Evolutionary conservation across 2,888 invertebrate species (phyloP), one percentile per base, ranked within the genome.

Genomic region (Hypsopygia costalis): DNA sequence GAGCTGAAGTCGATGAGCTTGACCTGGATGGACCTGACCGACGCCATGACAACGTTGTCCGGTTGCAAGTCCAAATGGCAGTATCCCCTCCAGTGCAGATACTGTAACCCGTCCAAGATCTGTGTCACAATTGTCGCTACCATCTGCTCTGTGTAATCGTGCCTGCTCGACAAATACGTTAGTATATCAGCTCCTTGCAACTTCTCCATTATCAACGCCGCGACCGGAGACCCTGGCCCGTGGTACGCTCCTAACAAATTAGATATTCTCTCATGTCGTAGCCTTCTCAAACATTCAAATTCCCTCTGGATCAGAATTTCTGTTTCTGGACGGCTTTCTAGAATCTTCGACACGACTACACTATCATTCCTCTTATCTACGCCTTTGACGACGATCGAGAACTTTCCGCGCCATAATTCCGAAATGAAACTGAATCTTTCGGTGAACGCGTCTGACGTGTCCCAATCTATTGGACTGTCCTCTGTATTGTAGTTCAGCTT

Each of bases 1-100:
- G 94, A 93, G 0, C 98, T 98, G 69, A 98, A 94, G 81, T 99
- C 98, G 4, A 97, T 94, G 33, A 99, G 81, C 79, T 98, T 98
- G 1, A 98, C 92, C 75, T 96, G 94, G 6, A 95, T 92, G 0
- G 94, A 94, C 52, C 97, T 90, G 9, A 96, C 94, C 0, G 94
- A 94, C 1, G 95, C 93, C 94, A 98, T 96, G 1, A 98, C 96
- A 12, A 99, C 92, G 77, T 99, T 99, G 69, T 98, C 97, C 0
- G 98, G 98, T 76, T 98, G 97, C 35, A 98, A 88, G 73, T 98
- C 95, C 47, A 98, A 82, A 74, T 97, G 97, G 56, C 95, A 95
- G 54, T 93, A 93, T 1, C 97, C 97, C 60, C 96, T 91, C 95
- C 98, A 98, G 78, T 99, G 98, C 29, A 99, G 87, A 77, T 98